Evolutionary conservation across 2,888 invertebrate genomes (phyloP).

Genomic region (Peribatodes rhomboidaria): DNA sequence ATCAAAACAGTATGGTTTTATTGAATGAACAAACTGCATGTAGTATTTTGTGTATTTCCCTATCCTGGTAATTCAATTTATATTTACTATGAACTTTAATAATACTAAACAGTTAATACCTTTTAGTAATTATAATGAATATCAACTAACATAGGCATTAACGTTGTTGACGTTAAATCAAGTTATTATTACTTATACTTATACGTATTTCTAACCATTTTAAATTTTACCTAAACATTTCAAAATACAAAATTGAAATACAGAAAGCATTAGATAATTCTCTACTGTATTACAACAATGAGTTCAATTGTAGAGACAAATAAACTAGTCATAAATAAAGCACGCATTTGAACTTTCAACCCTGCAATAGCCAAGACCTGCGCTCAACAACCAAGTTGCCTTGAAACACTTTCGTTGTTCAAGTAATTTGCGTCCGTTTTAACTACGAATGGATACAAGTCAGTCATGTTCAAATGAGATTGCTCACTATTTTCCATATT

Average conservation of each 20-base stretch:
- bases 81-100: background rate
- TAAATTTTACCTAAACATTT: too few relatives aligned
- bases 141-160: too few relatives aligned
- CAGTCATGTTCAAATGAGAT: constrained; percentile 26
- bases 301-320: constrained; percentile 19
- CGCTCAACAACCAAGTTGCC: constrained; percentile 53
- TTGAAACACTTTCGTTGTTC: constrained; percentile 75
- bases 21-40: background rate
- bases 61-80: background rate
- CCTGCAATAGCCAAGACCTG: constrained; percentile 53
- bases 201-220: too few relatives aligned
- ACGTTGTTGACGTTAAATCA: too few relatives aligned
- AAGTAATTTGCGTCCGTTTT: constrained; percentile 60
- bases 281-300: background rate
- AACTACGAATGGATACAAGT: constrained; percentile 38
- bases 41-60: background rate
- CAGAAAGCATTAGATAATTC: background rate
- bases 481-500: constrained; percentile 38
- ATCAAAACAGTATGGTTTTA: background rate
- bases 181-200: too few relatives aligned
- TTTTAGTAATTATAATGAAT: too few relatives aligned
- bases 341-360: constrained; percentile 66
- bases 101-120: background rate
- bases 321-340: constrained; percentile 44
- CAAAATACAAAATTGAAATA: background rate